Base-by-base conservation (phyloP, 2,797 vertebrate genomes). In the Capromys pilorides region DNA sequence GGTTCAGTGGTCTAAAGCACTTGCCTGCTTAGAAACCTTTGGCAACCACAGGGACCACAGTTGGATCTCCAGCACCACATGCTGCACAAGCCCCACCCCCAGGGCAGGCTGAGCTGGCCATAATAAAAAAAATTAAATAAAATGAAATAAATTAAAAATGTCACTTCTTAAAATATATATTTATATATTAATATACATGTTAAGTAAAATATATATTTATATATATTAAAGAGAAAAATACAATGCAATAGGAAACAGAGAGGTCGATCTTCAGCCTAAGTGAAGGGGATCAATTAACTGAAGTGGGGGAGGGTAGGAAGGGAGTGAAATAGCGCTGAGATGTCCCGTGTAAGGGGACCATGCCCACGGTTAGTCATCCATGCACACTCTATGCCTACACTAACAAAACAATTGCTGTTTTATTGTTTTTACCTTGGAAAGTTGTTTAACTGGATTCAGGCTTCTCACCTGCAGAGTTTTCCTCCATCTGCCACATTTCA, bases 391-490 rank as follows among this genome's bases (percentile, higher is more conserved):
- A 21, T 21, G 8, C n/a, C 8, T 36, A 0, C 5, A 14, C 22
- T 21, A 41, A 26, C 19, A 41, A 73, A 73, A 12, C 61, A 79
- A 59, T 69, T 3, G 75, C 0, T 73, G 22, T 39, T 39, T 73
- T 86, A 71, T 91, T 83, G 67, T 31, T 90, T 22, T 77, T 41
- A 67, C 31, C 88, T 89, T 93, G 88, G 6, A 31, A 33, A 71
- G 73, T 77, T 41, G 79, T 59, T 85, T 54, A 62, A 49, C 45
- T 88, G n/a, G 26, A 54, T 71, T 93, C 51, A 85, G 0, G 14
- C 16, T 59, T 78, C n/a, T 89, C 13, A 36, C 13, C 28, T 61
- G 39, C 86, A 3, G 67, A 39, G 6, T n/a, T 69, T 80, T 33
- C 7, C 10, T 0, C 6, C 7, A 57, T 28, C 4, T 79, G 1